Evolutionary conservation across 2,113 vertebrate genomes (phyloP).

Genomic region (Vireo altiloquus): DNA sequence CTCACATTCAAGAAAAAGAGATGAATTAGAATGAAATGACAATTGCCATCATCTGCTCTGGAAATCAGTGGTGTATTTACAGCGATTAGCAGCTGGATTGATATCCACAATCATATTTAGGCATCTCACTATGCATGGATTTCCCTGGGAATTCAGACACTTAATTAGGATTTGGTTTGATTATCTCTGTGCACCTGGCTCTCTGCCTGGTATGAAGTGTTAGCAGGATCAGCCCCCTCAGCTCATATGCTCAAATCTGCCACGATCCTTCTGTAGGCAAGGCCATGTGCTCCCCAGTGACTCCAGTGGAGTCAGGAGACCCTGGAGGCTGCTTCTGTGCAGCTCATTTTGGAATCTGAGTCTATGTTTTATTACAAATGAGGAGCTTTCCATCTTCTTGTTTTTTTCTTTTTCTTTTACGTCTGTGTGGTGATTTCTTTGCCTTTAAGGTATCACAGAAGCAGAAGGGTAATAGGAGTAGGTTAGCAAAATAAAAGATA

Average conservation of each 20-base stretch:
- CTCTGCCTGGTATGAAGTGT: slow-evolving; percentile 34
- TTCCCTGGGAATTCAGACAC: slow-evolving; percentile 53
- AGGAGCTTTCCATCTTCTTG: neutral
- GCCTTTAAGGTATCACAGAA: neutral
- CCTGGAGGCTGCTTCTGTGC: neutral
- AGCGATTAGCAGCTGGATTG: neutral
- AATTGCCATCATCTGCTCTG: neutral
- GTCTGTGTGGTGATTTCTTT: neutral
- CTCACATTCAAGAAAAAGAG: neutral
- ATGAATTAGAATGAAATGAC: neutral
- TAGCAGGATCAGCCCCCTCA: slow-evolving; percentile 33
- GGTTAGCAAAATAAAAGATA: neutral
- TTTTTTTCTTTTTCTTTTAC: neutral
- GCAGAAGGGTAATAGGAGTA: neutral
- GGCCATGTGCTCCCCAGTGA: neutral
- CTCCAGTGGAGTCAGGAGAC: neutral
- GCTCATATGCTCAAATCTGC: slow-evolving; percentile 34
- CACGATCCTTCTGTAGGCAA: slow-evolving; percentile 15
- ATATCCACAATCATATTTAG: neutral
- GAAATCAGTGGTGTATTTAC: neutral
- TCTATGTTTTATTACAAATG: neutral
- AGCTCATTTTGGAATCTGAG: neutral
- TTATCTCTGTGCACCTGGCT: slow-evolving; percentile 33
- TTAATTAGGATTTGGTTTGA: slow-evolving; percentile 29
- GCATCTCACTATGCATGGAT: neutral